Evolutionary conservation across 2,797 vertebrate species (phyloP).

Genomic region (Pangasius macronema): DNA sequence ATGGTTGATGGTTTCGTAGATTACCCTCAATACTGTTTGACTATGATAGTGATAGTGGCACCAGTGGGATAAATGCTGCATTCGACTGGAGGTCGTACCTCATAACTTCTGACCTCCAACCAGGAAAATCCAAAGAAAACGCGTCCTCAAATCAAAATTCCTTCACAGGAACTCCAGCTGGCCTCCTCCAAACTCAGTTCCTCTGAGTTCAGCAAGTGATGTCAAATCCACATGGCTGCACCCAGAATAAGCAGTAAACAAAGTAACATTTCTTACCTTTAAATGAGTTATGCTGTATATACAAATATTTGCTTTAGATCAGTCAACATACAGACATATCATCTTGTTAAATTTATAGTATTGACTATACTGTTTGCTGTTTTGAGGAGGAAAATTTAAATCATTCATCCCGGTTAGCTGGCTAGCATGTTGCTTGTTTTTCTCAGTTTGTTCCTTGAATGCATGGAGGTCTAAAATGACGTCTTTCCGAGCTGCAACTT

Average conservation of each 20-base stretch:
- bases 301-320: not conserved
- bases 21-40: not conserved
- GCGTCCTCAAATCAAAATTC: not conserved
- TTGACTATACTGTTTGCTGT: not conserved
- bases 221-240: not conserved
- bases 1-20: not conserved
- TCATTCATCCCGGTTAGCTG: not conserved
- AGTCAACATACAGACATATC: not conserved
- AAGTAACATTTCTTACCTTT: no score
- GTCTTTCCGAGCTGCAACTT: not conserved
- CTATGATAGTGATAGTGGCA: not conserved
- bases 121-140: not conserved
- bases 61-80: not conserved
- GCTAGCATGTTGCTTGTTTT: not conserved
- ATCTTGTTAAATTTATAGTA: not conserved
- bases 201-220: not conserved
- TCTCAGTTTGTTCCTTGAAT: not conserved
- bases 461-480: not conserved
- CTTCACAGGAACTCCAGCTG: not conserved
- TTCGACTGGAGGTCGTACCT: not conserved
- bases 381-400: not conserved
- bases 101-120: not conserved
- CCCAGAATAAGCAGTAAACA: not conserved
- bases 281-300: not conserved
- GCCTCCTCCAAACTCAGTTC: not conserved